These are phyloP conservation scores for Drosophila kokeensis DNA, from an alignment of 2,888 invertebrate species.

Conservation along the genomic window DNA sequence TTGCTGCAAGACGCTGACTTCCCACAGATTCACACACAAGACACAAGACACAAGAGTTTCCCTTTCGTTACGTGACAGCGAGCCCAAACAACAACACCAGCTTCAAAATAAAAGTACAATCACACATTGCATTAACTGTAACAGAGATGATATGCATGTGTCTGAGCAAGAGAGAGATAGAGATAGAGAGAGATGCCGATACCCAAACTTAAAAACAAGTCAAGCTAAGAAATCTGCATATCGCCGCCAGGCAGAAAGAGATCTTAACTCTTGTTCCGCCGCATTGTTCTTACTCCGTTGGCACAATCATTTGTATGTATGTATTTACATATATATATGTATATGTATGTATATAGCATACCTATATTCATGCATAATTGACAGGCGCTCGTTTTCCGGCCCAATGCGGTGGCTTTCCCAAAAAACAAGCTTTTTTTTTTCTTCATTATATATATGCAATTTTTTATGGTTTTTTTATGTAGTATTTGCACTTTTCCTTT, in stretches of 20 bases:
- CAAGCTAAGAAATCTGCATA: conserved; percentile 66
- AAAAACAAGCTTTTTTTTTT: conserved; percentile 38
- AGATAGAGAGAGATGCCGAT: conserved; percentile 24
- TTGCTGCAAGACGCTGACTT: conserved; percentile 72
- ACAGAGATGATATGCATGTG: conserved; percentile 2
- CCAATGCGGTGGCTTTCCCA: conserved; percentile 67
- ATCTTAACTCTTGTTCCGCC: conserved; percentile 58
- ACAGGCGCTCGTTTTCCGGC: conserved; percentile 71
- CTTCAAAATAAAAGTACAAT: conserved; percentile 38
- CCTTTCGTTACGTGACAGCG: conserved; percentile 79
- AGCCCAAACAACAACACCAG: conserved; percentile 40
- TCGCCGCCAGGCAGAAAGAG: conserved; percentile 45
- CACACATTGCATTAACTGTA: conserved; percentile 48
- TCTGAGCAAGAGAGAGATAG: background rate
- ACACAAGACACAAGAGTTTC: conserved; percentile 64
- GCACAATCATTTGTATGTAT: conserved; percentile 55
- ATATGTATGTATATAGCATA: conserved; percentile 4
- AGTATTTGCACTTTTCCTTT: conserved; percentile 60
- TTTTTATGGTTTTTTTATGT: conserved; percentile 37
- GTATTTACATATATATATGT: background rate
- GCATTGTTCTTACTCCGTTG: conserved; percentile 67
- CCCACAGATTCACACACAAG: conserved; percentile 63
- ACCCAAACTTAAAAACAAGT: conserved; percentile 32
- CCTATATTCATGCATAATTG: conserved; percentile 52
- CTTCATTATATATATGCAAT: conserved; percentile 40